phyloP scores from a whole-genome alignment of 1,140 invertebrate species.

The Scaptodrosophila lebanonensis region DNA sequence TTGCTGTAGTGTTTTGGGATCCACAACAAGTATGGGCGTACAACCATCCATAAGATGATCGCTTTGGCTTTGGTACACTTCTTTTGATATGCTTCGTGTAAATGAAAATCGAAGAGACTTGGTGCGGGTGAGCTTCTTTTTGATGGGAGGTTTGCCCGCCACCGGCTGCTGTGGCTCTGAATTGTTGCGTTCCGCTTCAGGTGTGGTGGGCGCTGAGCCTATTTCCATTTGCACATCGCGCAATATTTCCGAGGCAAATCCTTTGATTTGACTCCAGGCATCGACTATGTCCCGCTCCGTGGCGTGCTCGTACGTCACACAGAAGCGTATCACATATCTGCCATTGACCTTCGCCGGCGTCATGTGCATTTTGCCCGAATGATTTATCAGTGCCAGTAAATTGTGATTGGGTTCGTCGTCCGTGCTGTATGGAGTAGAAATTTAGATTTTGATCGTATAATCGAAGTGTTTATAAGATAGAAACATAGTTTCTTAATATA shows the following conservation, averaged over 20 bases:
- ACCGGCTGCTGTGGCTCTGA: conserved; percentile 63
- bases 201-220: conserved; percentile 51
- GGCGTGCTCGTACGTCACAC: conserved; percentile 89
- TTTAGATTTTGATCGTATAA: no score
- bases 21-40: conserved; percentile 81
- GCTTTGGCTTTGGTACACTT: conserved; percentile 81
- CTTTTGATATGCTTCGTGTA: conserved; percentile 82
- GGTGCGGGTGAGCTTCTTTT: conserved; percentile 79
- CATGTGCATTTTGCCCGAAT: conserved; percentile 93
- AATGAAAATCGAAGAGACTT: conserved; percentile 82
- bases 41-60: conserved; percentile 83
- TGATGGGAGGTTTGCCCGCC: conserved; percentile 77
- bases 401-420: conserved; percentile 53
- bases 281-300: conserved; percentile 86
- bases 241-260: conserved; percentile 83
- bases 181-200: conserved; percentile 56
- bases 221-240: conserved; percentile 73
- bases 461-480: neutral
- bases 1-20: conserved; percentile 58
- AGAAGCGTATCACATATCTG: conserved; percentile 89
- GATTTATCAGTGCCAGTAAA: conserved; percentile 90
- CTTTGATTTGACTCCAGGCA: conserved; percentile 85
- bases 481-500: conserved; percentile 89
- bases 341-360: conserved; percentile 89
- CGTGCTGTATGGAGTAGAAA: conserved; percentile 24